A percentile compares a stretch with the other conserved stretches of the same genome.
These are phyloP conservation scores for Glossophaga mutica DNA, from an alignment of 2,797 vertebrate genomes.

Conservation along the genomic window DNA sequence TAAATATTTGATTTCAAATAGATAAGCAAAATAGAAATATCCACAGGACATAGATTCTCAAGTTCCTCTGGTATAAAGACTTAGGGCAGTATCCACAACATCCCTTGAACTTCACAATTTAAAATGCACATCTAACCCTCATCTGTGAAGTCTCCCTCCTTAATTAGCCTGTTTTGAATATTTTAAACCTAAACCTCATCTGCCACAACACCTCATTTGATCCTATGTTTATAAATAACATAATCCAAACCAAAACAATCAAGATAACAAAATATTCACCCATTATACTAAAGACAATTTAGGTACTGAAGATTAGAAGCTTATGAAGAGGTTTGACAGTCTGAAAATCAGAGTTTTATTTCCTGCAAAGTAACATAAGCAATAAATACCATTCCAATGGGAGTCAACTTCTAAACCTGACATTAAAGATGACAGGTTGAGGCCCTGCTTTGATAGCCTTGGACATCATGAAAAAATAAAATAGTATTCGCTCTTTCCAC, in stretches of 20 bases:
- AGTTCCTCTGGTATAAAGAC: neutral
- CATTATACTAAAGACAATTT: neutral
- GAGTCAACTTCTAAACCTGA: slow-evolving; percentile 1
- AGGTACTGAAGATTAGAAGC: neutral
- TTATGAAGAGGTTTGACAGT: neutral
- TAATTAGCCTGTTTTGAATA: neutral
- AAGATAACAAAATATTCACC: neutral
- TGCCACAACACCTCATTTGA: neutral
- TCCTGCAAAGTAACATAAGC: neutral
- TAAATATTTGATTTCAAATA: slow-evolving; percentile 23
- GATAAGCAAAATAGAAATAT: neutral
- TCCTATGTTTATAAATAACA: neutral
- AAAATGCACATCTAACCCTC: neutral
- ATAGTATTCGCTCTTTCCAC: slow-evolving; percentile 3
- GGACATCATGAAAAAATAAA: neutral
- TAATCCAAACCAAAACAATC: neutral
- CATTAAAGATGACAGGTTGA: neutral
- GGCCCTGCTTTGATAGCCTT: slow-evolving; percentile 5
- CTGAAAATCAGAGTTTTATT: slow-evolving; percentile 24
- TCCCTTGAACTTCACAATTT: neutral
- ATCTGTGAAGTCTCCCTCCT: neutral
- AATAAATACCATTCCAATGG: neutral
- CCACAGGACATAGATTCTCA: neutral
- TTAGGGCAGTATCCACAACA: neutral
- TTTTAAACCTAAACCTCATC: neutral